Evolutionary conservation across 2,113 vertebrate species (phyloP), one percentile per base, ranked within the genome.

Genomic region (Pterophyllum scalare): DNA sequence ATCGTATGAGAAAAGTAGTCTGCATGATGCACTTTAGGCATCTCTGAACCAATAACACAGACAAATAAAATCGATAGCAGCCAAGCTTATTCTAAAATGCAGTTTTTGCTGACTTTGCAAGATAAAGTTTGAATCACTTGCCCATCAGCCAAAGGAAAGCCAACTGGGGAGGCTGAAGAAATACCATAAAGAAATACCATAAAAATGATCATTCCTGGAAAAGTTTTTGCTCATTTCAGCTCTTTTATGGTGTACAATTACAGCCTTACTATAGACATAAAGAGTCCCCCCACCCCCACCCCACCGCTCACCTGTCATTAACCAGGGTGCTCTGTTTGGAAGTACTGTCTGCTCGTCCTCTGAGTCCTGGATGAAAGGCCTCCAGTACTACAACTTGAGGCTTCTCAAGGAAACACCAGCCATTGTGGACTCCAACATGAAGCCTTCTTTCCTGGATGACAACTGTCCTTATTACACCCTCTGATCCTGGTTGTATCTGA

Each of bases 361-460:
- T 89, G 24, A 22, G 10, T 60, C 67, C 88, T 1, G 94, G 88
- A 0, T 75, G 26, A 59, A 95, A 89, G 0, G 94, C 95, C 67
- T 98, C 95, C 80, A 99, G 92, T 77, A 99, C 96, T 0, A 96
- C 95, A 9, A 99, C 97, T 88, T 98, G 98, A 0, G 98, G 98
- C 2, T 91, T 90, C 38, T 96, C 97, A 56, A 99, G 91, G 0
- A 99, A 99, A 89, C 95, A 90, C 94, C 97, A 96, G 10, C 98
- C 97, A 0, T 97, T 99, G 95, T 99, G 98, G 56, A 98, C 97
- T 0, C 97, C 98, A 0, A 99, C 89, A 0, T 96, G 97, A 43
- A 99, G 96, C 65, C 98, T 96, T 17, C 97, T 95, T 86, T 99
- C 98, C 91, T 97, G 96, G 83, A 99, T 94, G 13, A 85, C 82